Evolutionary conservation across 2,797 vertebrate genomes (phyloP), one percentile per base, ranked within the genome.

Genomic region (Argya squamiceps): DNA sequence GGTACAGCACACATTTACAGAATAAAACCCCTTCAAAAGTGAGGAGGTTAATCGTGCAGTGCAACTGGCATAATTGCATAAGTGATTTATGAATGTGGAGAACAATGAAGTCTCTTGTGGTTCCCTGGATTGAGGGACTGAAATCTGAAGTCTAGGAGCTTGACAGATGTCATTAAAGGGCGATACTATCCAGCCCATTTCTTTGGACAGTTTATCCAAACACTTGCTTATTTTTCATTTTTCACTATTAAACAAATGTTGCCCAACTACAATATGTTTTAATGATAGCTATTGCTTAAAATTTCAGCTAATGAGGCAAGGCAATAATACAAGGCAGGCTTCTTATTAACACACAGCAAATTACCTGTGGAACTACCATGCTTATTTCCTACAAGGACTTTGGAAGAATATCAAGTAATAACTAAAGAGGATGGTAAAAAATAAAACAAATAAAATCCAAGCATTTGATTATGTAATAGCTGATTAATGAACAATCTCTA

Each of bases 131-230:
- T 11, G 5, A 68, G 7, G 14, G 41, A 46, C 15, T 39, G 37
- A 36, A 80, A 39, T 13, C 19, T 67, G 32, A 50, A 37, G 47
- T 74, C 47, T 37, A 30, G 58, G 18, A 79, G 8, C 8, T 15
- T 63, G 43, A 37, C 11, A 47, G 43, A 59, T 73, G 30, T 19
- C 24, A 58, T 17, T 53, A 41, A 84, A 75, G 4, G 10, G 7
- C 0, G 0, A 77, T 71, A 34, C 4, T 39, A 43, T 37, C 24
- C 11, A 64, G 37, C 5, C 12, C 2, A 0, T 55, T 86, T 73
- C 22, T 69, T 70, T 46, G 39, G 19, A 37, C 6, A 39, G 6
- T 65, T 88, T 75, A 36, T 76, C 24, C 32, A 62, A 71, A 30
- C 3, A 22, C 7, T 50, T 88, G 24, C 9, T 86, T 69, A 13